Evolutionary conservation across 2,888 invertebrate genomes (phyloP).

Genomic region (Dryobotodes eremita): DNA sequence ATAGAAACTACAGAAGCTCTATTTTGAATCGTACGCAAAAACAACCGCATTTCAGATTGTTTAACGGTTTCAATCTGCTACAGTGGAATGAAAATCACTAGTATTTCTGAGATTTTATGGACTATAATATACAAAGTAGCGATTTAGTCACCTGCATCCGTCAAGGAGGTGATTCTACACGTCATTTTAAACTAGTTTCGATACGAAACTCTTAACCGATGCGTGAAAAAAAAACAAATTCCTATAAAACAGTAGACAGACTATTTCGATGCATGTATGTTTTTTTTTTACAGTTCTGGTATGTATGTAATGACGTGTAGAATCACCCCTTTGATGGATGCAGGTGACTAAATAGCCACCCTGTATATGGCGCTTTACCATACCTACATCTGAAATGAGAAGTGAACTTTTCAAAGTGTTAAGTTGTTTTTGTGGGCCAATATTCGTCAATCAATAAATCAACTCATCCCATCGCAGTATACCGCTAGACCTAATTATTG

Average conservation of each 20-base stretch:
- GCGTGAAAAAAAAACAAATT: background rate
- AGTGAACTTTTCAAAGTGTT: background rate
- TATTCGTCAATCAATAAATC: background rate
- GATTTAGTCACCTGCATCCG: no score
- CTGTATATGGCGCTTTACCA: no score
- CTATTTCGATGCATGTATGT: background rate
- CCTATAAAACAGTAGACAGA: background rate
- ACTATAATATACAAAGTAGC: background rate
- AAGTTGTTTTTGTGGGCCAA: background rate
- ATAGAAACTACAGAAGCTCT: slow-evolving; percentile 41
- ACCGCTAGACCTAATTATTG: background rate
- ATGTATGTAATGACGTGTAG: no score
- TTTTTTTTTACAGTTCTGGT: background rate
- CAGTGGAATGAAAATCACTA: background rate
- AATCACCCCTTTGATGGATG: background rate
- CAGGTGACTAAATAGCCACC: background rate
- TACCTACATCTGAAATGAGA: background rate
- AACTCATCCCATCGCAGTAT: background rate
- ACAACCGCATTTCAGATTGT: background rate
- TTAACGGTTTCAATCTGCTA: background rate
- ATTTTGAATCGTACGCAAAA: background rate
- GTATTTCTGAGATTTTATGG: background rate
- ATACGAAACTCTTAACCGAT: no score
- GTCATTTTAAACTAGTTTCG: no score
- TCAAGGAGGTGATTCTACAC: no score